phyloP scores from a whole-genome alignment of 2,113 vertebrate species.

The Glaucomys volans region DNA sequence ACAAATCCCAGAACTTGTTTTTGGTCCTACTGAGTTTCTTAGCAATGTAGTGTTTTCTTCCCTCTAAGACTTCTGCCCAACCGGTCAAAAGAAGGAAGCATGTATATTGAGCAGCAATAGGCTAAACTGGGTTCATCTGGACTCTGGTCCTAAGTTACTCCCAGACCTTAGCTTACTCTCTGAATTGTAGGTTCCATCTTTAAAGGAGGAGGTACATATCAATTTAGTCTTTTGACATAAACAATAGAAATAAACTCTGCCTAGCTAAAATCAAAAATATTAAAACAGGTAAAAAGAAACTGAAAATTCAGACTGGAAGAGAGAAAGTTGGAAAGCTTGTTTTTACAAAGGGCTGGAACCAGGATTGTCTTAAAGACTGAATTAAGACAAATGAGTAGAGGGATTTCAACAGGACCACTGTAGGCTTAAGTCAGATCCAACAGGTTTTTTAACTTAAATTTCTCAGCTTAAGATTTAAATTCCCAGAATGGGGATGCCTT shows the following conservation, averaged over 20 bases:
- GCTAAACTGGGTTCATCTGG: not conserved
- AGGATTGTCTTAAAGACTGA: not conserved
- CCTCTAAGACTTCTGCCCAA: not conserved
- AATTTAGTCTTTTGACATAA: not conserved
- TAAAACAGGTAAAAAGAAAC: not conserved
- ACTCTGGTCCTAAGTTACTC: not conserved
- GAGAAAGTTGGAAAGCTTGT: not conserved
- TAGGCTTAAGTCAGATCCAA: not conserved
- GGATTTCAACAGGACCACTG: not conserved
- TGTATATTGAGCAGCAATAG: not conserved
- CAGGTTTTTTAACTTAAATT: not conserved
- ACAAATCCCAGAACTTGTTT: not conserved
- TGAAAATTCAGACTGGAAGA: not conserved
- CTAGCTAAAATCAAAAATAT: not conserved
- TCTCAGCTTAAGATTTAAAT: not conserved
- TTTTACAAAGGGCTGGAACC: not conserved
- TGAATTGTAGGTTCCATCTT: not conserved
- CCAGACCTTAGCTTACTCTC: not conserved
- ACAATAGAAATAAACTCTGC: not conserved
- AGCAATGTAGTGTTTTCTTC: not conserved
- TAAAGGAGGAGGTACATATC: not conserved
- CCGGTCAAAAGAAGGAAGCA: not conserved
- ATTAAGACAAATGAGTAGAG: not conserved
- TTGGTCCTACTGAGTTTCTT: not conserved
- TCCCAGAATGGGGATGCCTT: not conserved